A percentile compares a stretch with the other conserved stretches of the same genome.
phyloP scores from a whole-genome alignment of 1,140 invertebrate species.

The Pseudomyrmex cubaensis region DNA sequence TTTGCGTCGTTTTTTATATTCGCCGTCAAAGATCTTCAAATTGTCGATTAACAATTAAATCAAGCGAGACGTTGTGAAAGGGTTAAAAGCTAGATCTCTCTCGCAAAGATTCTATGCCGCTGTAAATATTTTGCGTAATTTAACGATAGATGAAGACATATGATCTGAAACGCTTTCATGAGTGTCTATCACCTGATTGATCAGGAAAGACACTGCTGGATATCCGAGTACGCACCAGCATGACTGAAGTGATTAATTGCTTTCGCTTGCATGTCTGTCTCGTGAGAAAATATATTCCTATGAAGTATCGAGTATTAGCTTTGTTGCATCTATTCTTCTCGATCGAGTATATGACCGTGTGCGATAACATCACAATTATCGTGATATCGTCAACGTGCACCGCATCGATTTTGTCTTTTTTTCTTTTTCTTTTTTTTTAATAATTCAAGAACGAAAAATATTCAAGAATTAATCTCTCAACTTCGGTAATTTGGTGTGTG shows the following conservation, averaged over 20 bases:
- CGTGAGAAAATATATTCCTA: constrained; percentile 29
- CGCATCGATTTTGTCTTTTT: constrained; percentile 40
- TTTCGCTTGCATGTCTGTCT: constrained; percentile 69
- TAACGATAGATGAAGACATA: constrained; percentile 41
- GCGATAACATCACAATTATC: constrained; percentile 47
- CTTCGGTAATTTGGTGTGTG: too few species aligned
- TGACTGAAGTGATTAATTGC: constrained; percentile 66
- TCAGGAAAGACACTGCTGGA: constrained; percentile 68
- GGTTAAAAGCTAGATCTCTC: constrained; percentile 12
- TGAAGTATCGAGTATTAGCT: constrained; percentile 34
- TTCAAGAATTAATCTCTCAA: too few species aligned
- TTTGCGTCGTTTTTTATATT: too few species aligned
- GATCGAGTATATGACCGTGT: constrained; percentile 17
- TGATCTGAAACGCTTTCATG: constrained; percentile 47
- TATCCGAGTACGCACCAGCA: constrained; percentile 71
- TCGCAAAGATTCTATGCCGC: background rate
- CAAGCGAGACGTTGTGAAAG: constrained; percentile 42
- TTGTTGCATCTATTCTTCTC: constrained; percentile 44
- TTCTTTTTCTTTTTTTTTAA: constrained; percentile 17
- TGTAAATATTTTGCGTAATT: constrained; percentile 65
- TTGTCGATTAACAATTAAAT: too few species aligned
- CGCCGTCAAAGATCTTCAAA: too few species aligned
- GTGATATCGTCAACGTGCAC: constrained; percentile 13
- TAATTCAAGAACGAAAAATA: too few species aligned
- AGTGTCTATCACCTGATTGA: constrained; percentile 67